Base-by-base conservation (phyloP, 2,797 vertebrate species). In the Triplophysa yarkandensis region DNA sequence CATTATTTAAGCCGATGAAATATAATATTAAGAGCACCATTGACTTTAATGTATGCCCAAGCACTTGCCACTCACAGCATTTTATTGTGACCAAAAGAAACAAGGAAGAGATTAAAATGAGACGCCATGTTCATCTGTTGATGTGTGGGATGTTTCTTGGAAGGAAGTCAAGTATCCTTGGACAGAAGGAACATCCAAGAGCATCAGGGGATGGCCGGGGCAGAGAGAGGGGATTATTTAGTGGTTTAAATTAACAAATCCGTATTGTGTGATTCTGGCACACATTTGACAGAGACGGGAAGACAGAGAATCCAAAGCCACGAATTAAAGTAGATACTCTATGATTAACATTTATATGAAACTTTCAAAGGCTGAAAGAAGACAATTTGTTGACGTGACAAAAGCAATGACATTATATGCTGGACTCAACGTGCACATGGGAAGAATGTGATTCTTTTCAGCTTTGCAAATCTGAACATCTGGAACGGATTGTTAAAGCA, bases 171-270 rank as follows among this genome's bases (percentile, higher is more conserved):
- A 30, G 46, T 41, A 69, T 77, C 25, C 41, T 73, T 64, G 34
- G 57, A 17, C 28, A 23, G 21, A 76, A 13, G 11, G 10, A 64
- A 68, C 54, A 52, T 67, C 34, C 25, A 48, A 67, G 63, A 75
- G 39, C 23, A 25, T 54, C 76, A 69, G 61, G 27, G 58, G 72
- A 25, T 71, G 73, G 19, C 48, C 25, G 50, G 58, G 27, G 34
- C 25, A 62, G 64, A 81, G 55, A 70, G 73, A 39, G 13, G 57
- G 87, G 90, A 90, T 91, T 90, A 90, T 87, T 88, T 87, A 80
- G 81, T 23, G 61, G 83, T 88, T 86, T 64, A 86, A 86, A 89
- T 71, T 44, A 88, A 84, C 85, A 88, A 85, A 91, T 89, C 87
- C 71, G 79, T 80, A 86, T 82, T 87, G 87, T 88, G 77, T 84